phyloP scores from a whole-genome alignment of 2,797 vertebrate genomes.

The Crax fasciolata region DNA sequence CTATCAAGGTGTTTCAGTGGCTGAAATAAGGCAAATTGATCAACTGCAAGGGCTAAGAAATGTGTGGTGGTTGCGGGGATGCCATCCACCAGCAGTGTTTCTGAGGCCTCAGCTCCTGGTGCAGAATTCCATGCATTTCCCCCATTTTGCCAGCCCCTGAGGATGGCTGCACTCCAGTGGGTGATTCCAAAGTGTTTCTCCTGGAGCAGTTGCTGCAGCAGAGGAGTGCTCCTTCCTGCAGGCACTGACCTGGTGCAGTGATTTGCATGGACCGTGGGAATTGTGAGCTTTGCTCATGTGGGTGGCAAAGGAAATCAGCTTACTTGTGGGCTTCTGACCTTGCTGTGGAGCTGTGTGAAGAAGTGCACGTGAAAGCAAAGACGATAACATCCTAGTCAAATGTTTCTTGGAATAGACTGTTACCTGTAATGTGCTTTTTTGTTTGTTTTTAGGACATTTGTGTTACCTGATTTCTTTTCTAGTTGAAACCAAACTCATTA shows the following conservation, averaged over 20 bases:
- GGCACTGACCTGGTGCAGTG: no score
- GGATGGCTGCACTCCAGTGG: background rate
- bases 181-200: rapidly evolving
- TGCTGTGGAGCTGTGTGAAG: background rate
- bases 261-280: background rate
- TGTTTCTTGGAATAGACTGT: background rate
- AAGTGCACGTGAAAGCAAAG: background rate
- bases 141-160: no score
- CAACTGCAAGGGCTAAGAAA: background rate
- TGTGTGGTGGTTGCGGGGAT: background rate
- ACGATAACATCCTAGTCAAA: background rate
- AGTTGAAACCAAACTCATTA: background rate
- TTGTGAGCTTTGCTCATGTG: background rate
- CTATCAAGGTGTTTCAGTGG: background rate
- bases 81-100: background rate
- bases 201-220: rapidly evolving
- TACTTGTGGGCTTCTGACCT: background rate
- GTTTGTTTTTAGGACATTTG: background rate
- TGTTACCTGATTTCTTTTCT: rapidly evolving
- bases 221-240: background rate
- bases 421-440: rapidly evolving
- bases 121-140: background rate
- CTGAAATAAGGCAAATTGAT: background rate
- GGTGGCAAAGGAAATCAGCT: background rate
- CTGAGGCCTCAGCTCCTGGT: background rate